phyloP scores from a whole-genome alignment of 2,888 invertebrate species.

The Eucera pruinosa region DNA sequence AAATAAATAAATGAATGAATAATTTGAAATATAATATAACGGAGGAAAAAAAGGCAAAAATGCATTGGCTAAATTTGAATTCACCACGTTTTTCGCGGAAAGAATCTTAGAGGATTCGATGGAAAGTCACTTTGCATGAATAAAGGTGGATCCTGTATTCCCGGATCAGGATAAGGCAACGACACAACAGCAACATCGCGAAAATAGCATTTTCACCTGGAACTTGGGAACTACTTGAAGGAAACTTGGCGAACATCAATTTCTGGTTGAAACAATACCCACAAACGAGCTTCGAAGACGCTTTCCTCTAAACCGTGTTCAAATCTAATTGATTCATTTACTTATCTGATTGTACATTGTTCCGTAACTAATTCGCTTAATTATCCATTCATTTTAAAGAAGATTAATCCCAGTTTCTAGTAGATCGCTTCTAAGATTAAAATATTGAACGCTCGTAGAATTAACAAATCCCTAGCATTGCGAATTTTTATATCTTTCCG shows the following conservation, averaged over 20 bases:
- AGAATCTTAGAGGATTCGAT: constrained; percentile 18
- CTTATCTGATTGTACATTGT: background rate
- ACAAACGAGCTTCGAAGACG: background rate
- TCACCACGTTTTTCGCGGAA: background rate
- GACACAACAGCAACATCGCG: background rate
- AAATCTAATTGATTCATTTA: background rate
- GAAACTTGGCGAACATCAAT: constrained; percentile 32
- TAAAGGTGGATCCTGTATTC: constrained; percentile 18
- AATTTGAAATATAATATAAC: too few species aligned
- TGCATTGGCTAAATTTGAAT: too few species aligned
- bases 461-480: too few species aligned
- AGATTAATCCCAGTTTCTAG: background rate
- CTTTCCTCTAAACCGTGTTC: background rate
- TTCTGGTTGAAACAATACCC: constrained; percentile 6
- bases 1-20: too few species aligned
- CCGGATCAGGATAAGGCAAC: constrained; percentile 22
- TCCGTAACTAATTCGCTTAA: too few species aligned
- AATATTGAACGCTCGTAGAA: too few species aligned
- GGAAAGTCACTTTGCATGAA: constrained; percentile 32
- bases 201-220: constrained; percentile 7
- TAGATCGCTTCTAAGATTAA: too few species aligned
- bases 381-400: too few species aligned
- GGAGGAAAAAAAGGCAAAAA: too few species aligned
- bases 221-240: too few species aligned
- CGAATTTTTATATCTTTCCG: too few species aligned